These are phyloP conservation scores for Mus spretus DNA, from an alignment of 2,797 vertebrate species.

Conservation along the genomic window DNA sequence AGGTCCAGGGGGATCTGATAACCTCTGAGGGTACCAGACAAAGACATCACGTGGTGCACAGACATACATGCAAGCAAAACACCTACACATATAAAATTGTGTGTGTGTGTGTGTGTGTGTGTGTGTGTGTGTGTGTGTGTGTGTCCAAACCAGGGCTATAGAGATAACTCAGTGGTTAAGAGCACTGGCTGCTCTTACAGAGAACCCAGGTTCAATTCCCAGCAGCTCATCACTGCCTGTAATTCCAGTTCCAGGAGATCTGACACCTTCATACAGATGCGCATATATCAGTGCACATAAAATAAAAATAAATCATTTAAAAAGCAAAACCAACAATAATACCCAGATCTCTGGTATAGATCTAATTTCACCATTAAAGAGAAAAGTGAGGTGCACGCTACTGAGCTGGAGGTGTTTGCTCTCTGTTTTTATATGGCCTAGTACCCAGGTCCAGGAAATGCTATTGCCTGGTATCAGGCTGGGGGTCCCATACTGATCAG, in stretches of 20 bases:
- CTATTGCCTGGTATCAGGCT: background rate
- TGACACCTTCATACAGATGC: background rate
- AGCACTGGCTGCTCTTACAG: background rate
- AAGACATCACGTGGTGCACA: background rate
- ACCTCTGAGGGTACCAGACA: background rate
- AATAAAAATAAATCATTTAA: background rate
- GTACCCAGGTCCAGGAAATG: background rate
- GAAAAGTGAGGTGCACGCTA: background rate
- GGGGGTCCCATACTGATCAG: background rate
- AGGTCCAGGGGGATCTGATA: background rate
- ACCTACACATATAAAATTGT: background rate
- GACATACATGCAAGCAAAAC: background rate
- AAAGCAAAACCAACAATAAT: background rate
- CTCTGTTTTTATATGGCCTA: background rate
- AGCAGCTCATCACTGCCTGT: background rate
- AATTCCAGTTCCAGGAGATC: background rate
- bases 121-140: no score
- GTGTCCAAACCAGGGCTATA: background rate
- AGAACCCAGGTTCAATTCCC: background rate
- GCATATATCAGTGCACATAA: background rate
- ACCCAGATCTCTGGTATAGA: background rate
- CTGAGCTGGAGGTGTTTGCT: background rate
- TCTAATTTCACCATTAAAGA: background rate
- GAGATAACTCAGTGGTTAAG: background rate
- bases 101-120: no score